Base-by-base conservation (phyloP, 2,888 invertebrate genomes). In the Yponomeuta plumbellus region DNA sequence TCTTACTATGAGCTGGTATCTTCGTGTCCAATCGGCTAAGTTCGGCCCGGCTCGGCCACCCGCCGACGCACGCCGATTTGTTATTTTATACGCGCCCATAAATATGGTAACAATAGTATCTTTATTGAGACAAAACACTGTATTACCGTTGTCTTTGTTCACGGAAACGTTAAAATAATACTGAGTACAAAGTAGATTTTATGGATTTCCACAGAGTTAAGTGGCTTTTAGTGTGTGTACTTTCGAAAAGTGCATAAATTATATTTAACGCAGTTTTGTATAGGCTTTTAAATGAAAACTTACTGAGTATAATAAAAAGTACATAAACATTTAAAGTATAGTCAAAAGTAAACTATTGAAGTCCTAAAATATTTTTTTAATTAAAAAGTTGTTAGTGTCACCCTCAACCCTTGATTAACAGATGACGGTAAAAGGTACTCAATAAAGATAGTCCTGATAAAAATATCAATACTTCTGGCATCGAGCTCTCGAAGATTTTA, bases 71-170 rank as follows among this genome's bases (percentile, higher is more conserved):
- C 17, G 59, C 59, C 59, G 22, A 59, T 59, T 23, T 59, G 59
- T 59, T 59, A 59, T 59, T 59, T 52, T 59, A 21, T 59, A 59
- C 59, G 21, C n/a, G 59, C 59, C 22, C 59, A 59, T 59, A 59
- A 59, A 59, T 59, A 59, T 23, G 21, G 22, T 21, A 23, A 59
- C 59, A 21, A 59, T 59, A 23, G 21, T 23, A 23, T 59, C 23
- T 59, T 23, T 59, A 59, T 59, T 59, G 59, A 59, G 59, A 59
- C 59, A 59, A 59, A 59, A 21, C 11, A 59, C 59, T 23, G 59
- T 21, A 21, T 59, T 52, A 52, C 44, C 44, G 44, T 13, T 13
- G 17, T 52, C 44, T 52, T 52, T 52, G 44, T 52, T 52, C 17
- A 52, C 44, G 44, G 44, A 17, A 52, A 52, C 5, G 17, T 52